These are phyloP conservation scores for Orientallactaga bullata DNA, from an alignment of 2,113 vertebrate species.

Conservation along the genomic window DNA sequence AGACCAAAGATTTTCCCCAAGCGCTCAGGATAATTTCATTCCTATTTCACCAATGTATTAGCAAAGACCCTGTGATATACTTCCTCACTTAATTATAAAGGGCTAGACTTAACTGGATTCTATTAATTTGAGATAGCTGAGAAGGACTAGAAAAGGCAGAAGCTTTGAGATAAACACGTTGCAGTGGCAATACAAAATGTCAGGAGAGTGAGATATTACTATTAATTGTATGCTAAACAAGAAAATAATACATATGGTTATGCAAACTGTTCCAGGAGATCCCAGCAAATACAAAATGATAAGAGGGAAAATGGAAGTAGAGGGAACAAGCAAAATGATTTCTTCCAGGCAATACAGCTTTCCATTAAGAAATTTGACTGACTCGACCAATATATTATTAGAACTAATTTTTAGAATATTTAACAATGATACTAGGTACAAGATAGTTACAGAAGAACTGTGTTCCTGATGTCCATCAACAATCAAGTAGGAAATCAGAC, in stretches of 20 bases:
- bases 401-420: slow-evolving; percentile 25
- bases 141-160: background rate
- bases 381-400: background rate
- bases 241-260: background rate
- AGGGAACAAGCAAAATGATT: slow-evolving; percentile 28
- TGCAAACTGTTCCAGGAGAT: slow-evolving; percentile 8
- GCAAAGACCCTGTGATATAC: background rate
- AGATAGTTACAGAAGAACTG: slow-evolving; percentile 23
- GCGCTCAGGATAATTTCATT: background rate
- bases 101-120: slow-evolving; percentile 14
- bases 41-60: background rate
- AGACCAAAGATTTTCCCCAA: background rate
- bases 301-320: background rate
- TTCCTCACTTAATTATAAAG: background rate
- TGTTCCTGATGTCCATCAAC: slow-evolving; percentile 24
- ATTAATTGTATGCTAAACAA: background rate
- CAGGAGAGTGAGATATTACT: background rate
- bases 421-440: slow-evolving; percentile 7
- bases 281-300: background rate
- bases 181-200: background rate
- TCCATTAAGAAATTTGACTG: slow-evolving; percentile 6
- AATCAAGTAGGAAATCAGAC: background rate
- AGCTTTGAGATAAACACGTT: slow-evolving; percentile 3
- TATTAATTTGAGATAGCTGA: background rate
- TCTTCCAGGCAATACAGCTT: slow-evolving; percentile 13